Base-by-base conservation (phyloP, 2,113 vertebrate genomes). In the Chaetodon trifascialis region DNA sequence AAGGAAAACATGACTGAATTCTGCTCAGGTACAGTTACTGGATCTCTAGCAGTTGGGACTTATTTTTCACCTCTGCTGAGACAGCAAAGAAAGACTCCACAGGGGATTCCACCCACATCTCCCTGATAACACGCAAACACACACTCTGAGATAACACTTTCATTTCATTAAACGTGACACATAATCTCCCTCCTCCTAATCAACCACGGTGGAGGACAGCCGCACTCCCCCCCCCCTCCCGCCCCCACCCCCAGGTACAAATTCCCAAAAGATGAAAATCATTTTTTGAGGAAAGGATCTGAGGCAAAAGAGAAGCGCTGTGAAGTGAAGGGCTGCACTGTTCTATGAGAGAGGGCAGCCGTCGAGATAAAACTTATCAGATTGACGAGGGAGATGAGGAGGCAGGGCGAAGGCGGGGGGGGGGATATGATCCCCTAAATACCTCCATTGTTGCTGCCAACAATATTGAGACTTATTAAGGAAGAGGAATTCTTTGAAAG, bases 281-380 rank as follows among this genome's bases (percentile, higher is more conserved):
- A 52, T 49, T 69, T 65, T 85, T 62, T 60, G 21, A 36, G 34
- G 21, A 21, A 36, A 69, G 14, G 58, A 87, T 89, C 79, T 89
- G 77, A 81, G 46, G 62, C 10, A 21, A 76, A 77, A 42, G 54
- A 76, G 62, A n/a, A 76, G 14, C 72, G 68, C 44, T 76, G 36
- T 51, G 73, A 85, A 90, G 70, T 68, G n/a, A 81, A 83, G 75
- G 72, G 46, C 74, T 38, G 63, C 64, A 17, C 58, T 71, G n/a
- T 81, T 76, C 84, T 79, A 76, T 79, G 65, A 87, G 60, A 84
- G 59, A 58, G 87, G 80, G 67, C 69, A 63, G 59, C 54, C 12
- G 46, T 21, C 4, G 19, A 82, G 90, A 90, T 91, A 90, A 91
- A 69, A 25, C 56, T 1, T 88, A 87, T 87, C 86, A 78, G 83